Percentiles rank a stretch among this genome's conserved stretches.
These are phyloP conservation scores for Drosophila bocki DNA, from an alignment of 1,140 invertebrate species.

Conservation along the genomic window DNA sequence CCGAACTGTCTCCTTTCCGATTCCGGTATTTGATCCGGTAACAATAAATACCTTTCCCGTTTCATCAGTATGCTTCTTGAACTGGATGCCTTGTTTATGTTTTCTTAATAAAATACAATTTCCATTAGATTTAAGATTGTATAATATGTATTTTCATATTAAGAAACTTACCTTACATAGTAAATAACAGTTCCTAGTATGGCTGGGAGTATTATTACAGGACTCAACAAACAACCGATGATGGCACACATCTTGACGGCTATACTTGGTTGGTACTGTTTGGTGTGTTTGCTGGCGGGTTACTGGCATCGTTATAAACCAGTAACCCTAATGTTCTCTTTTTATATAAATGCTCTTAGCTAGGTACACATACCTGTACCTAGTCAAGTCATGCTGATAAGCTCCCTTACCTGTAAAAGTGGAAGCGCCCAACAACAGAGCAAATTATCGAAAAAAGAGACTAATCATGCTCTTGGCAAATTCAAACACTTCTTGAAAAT, in stretches of 20 bases:
- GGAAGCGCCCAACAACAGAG: background rate
- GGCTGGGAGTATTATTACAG: conserved; percentile 4
- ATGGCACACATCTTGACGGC: conserved; percentile 13
- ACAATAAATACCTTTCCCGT: conserved; percentile 92
- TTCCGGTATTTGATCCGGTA: conserved; percentile 94
- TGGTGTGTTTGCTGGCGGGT: background rate
- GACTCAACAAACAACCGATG: conserved; percentile 19
- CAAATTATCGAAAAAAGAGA: background rate
- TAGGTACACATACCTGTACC: too few species aligned
- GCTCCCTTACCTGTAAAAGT: too few species aligned
- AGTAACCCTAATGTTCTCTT: background rate
- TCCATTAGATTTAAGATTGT: background rate
- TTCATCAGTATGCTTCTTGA: conserved; percentile 85
- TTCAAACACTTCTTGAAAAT: background rate
- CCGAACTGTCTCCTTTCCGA: conserved; percentile 93
- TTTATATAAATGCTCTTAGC: conserved; percentile 2
- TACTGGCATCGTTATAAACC: background rate
- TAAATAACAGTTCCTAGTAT: conserved; percentile 3
- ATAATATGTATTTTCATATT: background rate
- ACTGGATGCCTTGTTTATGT: conserved; percentile 86
- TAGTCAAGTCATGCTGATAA: background rate
- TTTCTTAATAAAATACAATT: conserved; percentile 85
- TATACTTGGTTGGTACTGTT: background rate
- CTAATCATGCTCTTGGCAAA: background rate
- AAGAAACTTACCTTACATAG: conserved; percentile 16